A percentile compares a stretch with the other conserved stretches of the same genome.
These are phyloP conservation scores for Tetrapedia diversipes DNA, from an alignment of 2,888 invertebrate genomes.

Conservation along the genomic window DNA sequence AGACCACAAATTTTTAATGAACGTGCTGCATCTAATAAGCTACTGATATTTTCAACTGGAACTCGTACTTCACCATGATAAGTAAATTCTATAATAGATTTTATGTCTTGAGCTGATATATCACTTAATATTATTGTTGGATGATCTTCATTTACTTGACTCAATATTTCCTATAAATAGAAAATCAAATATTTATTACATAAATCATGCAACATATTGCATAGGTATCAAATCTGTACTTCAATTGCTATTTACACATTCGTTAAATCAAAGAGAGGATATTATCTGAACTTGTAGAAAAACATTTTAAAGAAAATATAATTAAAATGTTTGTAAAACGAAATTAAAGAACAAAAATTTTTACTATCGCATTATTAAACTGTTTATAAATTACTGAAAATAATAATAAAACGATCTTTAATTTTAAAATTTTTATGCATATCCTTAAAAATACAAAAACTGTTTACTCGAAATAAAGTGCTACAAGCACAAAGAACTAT, in stretches of 20 bases:
- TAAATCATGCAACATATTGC: not conserved
- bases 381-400: not conserved
- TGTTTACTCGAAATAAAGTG: conserved; percentile 82
- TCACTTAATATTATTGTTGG: conserved; percentile 81
- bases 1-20: conserved; percentile 80
- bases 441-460: conserved; percentile 16
- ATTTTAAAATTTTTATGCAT: not conserved
- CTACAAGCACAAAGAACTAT: conserved; percentile 84
- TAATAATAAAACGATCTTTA: not conserved
- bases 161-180: conserved; percentile 78
- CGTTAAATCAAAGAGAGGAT: not conserved
- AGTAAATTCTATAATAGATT: conserved; percentile 80
- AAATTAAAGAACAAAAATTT: not conserved
- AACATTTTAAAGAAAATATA: not conserved
- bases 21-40: conserved; percentile 80
- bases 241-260: not conserved
- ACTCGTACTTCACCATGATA: conserved; percentile 82
- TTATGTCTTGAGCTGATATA: conserved; percentile 79
- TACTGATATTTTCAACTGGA: conserved; percentile 78
- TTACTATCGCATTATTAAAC: not conserved
- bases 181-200: not conserved
- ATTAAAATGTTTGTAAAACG: not conserved
- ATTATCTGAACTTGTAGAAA: not conserved
- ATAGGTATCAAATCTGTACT: not conserved
- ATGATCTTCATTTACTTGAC: conserved; percentile 79